Conservation (phyloP, 2,113 vertebrate species). For the Rhabdornis inornatus region DNA sequence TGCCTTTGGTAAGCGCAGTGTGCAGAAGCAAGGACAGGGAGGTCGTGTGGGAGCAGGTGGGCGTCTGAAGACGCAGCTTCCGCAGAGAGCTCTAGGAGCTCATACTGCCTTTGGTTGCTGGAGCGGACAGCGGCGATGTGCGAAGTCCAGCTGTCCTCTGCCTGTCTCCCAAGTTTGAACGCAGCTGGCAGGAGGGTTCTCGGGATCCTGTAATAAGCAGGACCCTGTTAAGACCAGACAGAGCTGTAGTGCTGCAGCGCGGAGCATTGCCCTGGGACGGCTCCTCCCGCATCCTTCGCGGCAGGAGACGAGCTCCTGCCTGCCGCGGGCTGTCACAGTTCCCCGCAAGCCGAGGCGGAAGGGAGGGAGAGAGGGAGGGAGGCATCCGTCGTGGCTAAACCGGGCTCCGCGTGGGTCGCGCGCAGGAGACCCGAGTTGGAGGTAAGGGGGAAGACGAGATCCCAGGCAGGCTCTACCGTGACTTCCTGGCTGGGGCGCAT, state of each 20-base stretch:
- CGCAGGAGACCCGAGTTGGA: neutral
- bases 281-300: neutral
- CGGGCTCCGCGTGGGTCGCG: too few relatives aligned
- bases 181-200: neutral
- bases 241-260: neutral
- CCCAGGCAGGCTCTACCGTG: too few relatives aligned
- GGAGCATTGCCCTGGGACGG: too few relatives aligned
- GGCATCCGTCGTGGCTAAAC: neutral
- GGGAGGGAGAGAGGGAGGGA: neutral
- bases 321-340: neutral
- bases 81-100: neutral
- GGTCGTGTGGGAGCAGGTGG: neutral
- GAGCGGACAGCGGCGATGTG: neutral
- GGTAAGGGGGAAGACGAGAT: too few relatives aligned
- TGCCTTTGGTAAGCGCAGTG: neutral
- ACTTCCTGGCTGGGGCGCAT: neutral
- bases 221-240: neutral
- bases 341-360: neutral
- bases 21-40: neutral
- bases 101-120: fast-evolving
- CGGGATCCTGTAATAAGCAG: neutral
- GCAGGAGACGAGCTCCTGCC: neutral
- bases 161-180: neutral
- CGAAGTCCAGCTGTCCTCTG: neutral
- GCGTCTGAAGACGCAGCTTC: neutral